Evolutionary conservation across 1,140 invertebrate species (phyloP), one percentile per base, ranked within the genome.

Genomic region (Melitaea cinxia): DNA sequence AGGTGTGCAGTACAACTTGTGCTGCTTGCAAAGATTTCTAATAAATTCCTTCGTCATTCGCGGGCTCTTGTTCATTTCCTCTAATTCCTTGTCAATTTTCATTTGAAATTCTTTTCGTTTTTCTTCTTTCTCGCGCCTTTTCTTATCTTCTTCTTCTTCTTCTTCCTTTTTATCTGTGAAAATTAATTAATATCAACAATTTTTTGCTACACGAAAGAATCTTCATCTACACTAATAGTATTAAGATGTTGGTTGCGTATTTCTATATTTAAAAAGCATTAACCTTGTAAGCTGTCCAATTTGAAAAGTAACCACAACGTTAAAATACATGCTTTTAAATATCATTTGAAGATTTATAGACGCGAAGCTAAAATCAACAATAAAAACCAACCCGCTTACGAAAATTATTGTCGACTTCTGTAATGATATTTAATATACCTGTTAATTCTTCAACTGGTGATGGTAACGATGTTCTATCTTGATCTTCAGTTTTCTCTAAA

Each of bases 1-100:
- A 0, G 98, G 98, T 0, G 97, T 98, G 60, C 93, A 91, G 80
- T 99, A 99, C 0, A 99, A 85, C 72, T 96, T 96, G 47, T 96
- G 91, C 70, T 97, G 94, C 80, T 95, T 97, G 89, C 98, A 99
- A 61, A 96, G 94, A 59, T 97, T 93, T 61, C 88, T 93, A 12
- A 98, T 91, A 39, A 93, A 93, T 60, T 95, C 93, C 75, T 96
- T 94, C 0, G 95, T 96, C 93, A 97, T 96, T 64, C 95, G 93
- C 17, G 78, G 91, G 0, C 82, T 79, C 53, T 68, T 80, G 14
- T 83, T 83, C 64, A 77, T 70, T 63, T 88, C 88, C 30, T 89
- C 84, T 35, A 84, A 56, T 68, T 91, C 86, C 47, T 80, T 80
- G 24, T 86, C 80, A 2, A 88, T 12, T 62, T 85, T 82, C 21